Evolutionary conservation across 2,113 vertebrate species (phyloP).

Genomic region (Phodopus roborovskii): DNA sequence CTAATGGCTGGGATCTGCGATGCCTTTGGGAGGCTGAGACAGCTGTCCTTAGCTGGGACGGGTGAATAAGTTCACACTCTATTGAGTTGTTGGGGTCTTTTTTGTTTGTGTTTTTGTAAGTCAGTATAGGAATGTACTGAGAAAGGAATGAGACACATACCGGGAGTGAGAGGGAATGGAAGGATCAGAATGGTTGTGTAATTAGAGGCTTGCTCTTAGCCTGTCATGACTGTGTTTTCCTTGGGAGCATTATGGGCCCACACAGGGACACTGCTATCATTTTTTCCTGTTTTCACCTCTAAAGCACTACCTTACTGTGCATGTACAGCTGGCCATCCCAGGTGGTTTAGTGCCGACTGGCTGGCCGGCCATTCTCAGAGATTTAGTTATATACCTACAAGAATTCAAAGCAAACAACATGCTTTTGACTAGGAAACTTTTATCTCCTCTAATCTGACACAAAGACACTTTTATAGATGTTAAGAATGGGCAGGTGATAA

Average conservation of each 20-base stretch:
- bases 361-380: neutral
- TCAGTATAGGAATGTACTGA: neutral
- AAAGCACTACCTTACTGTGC: neutral
- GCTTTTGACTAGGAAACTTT: neutral
- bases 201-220: neutral
- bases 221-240: neutral
- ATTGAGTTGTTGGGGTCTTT: no score
- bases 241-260: accelerated
- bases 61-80: neutral
- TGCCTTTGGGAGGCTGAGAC: neutral
- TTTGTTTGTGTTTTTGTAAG: neutral
- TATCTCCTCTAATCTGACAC: neutral
- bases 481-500: neutral
- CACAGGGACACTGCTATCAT: neutral
- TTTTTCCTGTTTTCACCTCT: neutral
- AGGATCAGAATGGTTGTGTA: neutral
- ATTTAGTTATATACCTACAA: neutral
- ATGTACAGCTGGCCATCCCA: neutral
- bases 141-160: no score
- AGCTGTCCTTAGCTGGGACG: neutral
- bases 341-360: neutral
- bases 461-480: neutral
- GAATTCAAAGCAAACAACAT: neutral
- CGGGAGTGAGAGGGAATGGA: neutral
- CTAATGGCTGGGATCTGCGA: neutral